phyloP scores from a whole-genome alignment of 1,140 invertebrate species.

The Lepidurus couesii region DNA sequence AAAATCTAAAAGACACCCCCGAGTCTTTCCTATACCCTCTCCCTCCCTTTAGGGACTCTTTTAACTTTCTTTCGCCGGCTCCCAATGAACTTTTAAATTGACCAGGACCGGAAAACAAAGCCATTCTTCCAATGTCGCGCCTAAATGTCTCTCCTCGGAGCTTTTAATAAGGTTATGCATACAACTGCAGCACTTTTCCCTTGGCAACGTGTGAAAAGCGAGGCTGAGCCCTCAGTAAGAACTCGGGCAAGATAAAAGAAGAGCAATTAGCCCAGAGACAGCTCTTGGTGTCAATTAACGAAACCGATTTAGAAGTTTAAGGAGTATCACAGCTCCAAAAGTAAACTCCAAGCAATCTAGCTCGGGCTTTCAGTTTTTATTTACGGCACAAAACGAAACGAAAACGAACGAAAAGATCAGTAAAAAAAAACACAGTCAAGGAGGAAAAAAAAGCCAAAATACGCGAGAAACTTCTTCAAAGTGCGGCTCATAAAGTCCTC shows the following conservation, averaged over 20 bases:
- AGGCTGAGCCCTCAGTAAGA: not conserved
- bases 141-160: conserved; percentile 12
- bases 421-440: too few species aligned
- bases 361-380: not conserved
- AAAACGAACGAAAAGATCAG: not conserved
- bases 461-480: not conserved
- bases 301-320: conserved; percentile 16
- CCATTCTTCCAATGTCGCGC: conserved; percentile 20
- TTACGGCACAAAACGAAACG: not conserved
- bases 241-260: not conserved
- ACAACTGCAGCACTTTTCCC: conserved; percentile 4
- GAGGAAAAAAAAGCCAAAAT: not conserved
- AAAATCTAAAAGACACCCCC: not conserved
- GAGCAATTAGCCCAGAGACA: conserved; percentile 3
- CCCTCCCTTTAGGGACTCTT: not conserved
- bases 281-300: conserved; percentile 12
- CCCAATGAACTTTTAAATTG: conserved; percentile 19
- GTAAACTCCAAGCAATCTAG: not conserved
- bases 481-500: not conserved
- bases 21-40: conserved; percentile 5
- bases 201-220: conserved; percentile 7
- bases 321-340: not conserved
- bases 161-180: conserved; percentile 22
- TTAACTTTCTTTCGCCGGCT: conserved; percentile 7
- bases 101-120: conserved; percentile 21